Percentiles rank a stretch among this genome's conserved stretches.
Evolutionary conservation across 2,888 invertebrate genomes (phyloP).

Genomic region (Caenorhabditis sinica): DNA sequence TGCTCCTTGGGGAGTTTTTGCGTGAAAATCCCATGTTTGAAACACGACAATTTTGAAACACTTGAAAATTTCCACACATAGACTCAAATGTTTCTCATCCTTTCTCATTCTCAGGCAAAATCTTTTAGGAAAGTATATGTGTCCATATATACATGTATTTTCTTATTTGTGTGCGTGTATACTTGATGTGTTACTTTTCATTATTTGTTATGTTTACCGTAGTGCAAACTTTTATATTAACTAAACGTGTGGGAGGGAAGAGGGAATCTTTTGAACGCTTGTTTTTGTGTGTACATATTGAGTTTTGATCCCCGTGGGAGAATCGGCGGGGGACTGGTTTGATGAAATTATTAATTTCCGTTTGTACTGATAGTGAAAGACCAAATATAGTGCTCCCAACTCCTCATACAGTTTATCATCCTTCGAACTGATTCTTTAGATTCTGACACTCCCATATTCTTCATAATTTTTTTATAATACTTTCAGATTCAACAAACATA

Average conservation of each 20-base stretch:
- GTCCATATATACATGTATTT: neutral
- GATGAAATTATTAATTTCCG: neutral
- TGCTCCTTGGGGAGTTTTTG: conserved; percentile 40
- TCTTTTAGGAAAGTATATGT: conserved; percentile 27
- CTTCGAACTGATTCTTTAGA: neutral
- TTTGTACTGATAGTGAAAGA: neutral
- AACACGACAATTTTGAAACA: conserved; percentile 49
- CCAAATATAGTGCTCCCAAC: too few relatives aligned
- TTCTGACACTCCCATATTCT: neutral
- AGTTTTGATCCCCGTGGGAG: conserved; percentile 16
- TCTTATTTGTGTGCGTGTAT: conserved; percentile 26
- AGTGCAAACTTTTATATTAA: conserved; percentile 5
- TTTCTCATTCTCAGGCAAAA: conserved; percentile 19
- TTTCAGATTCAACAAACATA: neutral
- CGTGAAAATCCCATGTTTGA: conserved; percentile 47
- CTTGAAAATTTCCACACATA: conserved; percentile 32
- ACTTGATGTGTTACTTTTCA: conserved; percentile 20
- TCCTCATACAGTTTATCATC: too few relatives aligned
- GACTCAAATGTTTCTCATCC: conserved; percentile 21
- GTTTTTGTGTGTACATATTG: conserved; percentile 23
- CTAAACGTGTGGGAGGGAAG: neutral
- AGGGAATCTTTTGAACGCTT: neutral
- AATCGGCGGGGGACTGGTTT: neutral
- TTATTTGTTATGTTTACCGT: conserved; percentile 35
- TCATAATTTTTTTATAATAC: too few relatives aligned